These are phyloP conservation scores for Gavia stellata DNA, from an alignment of 2,113 vertebrate genomes.

Conservation along the genomic window DNA sequence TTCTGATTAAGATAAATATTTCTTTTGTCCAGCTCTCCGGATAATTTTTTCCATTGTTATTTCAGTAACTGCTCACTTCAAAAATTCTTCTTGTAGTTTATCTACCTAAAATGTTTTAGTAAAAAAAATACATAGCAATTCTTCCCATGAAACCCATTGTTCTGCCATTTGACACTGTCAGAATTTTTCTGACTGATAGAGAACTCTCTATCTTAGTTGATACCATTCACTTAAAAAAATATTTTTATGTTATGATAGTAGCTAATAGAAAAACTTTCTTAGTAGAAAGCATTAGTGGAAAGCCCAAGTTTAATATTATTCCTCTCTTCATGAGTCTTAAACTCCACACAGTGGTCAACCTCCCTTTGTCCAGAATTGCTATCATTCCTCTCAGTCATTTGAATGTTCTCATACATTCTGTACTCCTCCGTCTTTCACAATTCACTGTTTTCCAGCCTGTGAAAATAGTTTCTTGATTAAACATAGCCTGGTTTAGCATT, in stretches of 20 bases:
- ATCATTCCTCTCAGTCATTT: background rate
- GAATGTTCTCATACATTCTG: background rate
- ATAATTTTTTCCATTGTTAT: background rate
- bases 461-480: background rate
- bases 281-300: background rate
- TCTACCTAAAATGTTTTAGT: background rate
- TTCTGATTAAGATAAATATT: background rate
- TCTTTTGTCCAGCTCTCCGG: background rate
- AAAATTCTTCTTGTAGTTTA: background rate
- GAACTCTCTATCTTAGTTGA: background rate
- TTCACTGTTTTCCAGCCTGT: background rate
- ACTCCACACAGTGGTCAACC: background rate
- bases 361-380: background rate
- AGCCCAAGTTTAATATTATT: background rate
- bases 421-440: background rate
- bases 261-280: background rate
- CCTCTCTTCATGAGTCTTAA: background rate
- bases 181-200: background rate
- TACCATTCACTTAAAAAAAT: background rate
- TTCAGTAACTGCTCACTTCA: background rate
- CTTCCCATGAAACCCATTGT: background rate
- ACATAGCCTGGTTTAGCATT: background rate
- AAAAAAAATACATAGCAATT: background rate
- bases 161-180: background rate
- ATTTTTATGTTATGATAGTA: background rate